These are phyloP conservation scores for Strigamia maritima DNA, from an alignment of 2,888 invertebrate species.

Conservation along the genomic window DNA sequence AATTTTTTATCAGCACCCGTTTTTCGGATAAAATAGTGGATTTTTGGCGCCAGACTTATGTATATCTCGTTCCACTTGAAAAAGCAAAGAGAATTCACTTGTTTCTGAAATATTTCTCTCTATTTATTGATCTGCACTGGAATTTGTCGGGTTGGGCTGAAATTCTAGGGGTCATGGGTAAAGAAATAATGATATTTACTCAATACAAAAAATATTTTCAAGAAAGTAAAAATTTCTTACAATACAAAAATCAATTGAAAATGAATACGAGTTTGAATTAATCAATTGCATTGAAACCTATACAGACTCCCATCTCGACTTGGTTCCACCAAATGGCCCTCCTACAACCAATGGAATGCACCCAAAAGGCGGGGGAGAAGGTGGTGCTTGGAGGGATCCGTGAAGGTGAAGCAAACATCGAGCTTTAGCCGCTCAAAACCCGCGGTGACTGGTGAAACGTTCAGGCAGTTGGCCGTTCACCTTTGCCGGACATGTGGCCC, in stretches of 20 bases:
- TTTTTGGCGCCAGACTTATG: not conserved
- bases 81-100: not conserved
- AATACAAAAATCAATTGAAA: not conserved
- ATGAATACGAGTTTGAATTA: not conserved
- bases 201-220: not conserved
- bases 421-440: conserved; percentile 23
- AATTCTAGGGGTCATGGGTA: not conserved
- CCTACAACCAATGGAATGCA: conserved; percentile 34
- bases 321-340: conserved; percentile 24
- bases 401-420: conserved; percentile 32
- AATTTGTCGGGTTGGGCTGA: not conserved
- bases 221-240: not conserved
- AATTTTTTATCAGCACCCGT: not conserved
- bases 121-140: not conserved
- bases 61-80: not conserved
- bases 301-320: not conserved
- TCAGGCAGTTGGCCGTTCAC: not conserved
- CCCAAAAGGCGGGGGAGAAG: conserved; percentile 31
- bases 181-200: not conserved
- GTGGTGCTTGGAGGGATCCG: conserved; percentile 15
- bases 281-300: not conserved
- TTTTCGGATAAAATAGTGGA: not conserved
- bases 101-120: not conserved
- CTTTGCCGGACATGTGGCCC: conserved; percentile 2
- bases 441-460: conserved; percentile 19